Evolutionary conservation across 2,888 invertebrate genomes (phyloP).

Genomic region (Cheilosia grossa): DNA sequence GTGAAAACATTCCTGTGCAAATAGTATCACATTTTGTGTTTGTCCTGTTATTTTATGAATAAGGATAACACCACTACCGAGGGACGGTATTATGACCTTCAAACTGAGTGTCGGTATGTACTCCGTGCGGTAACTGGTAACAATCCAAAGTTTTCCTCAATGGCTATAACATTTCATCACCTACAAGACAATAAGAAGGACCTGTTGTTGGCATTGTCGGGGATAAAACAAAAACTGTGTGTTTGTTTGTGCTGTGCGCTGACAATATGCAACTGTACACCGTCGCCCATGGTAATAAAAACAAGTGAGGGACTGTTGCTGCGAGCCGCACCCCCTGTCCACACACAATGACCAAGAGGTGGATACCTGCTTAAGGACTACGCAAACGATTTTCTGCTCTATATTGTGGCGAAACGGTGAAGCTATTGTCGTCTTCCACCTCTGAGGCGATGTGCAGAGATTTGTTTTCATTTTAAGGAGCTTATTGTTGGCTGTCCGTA

Average conservation of each 20-base stretch:
- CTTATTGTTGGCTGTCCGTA: not conserved
- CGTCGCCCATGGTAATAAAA: conserved; percentile 40
- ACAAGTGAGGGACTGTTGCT: conserved; percentile 39
- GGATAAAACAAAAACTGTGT: conserved; percentile 4
- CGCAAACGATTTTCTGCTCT: not conserved
- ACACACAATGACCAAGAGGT: not conserved
- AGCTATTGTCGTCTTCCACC: not conserved
- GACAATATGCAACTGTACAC: conserved; percentile 8
- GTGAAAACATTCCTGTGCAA: conserved; percentile 55
- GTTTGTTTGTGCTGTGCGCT: not conserved
- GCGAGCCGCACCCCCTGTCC: not conserved
- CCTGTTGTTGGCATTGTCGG: conserved; percentile 43
- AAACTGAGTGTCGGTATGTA: conserved; percentile 32
- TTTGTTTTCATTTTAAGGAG: conserved; percentile 24
- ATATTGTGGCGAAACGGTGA: not conserved
- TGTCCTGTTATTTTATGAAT: conserved; percentile 61
- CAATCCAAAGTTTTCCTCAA: conserved; percentile 43
- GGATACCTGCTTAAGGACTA: conserved; percentile 20
- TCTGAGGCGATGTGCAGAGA: not conserved
- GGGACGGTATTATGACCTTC: conserved; percentile 38
- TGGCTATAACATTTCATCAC: conserved; percentile 41
- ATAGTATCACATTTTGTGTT: conserved; percentile 47
- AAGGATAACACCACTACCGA: conserved; percentile 45
- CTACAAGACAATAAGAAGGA: conserved; percentile 25
- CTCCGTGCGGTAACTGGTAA: conserved; percentile 2